Base-by-base conservation (phyloP, 1,140 invertebrate species). In the Thaumatotibia leucotreta region DNA sequence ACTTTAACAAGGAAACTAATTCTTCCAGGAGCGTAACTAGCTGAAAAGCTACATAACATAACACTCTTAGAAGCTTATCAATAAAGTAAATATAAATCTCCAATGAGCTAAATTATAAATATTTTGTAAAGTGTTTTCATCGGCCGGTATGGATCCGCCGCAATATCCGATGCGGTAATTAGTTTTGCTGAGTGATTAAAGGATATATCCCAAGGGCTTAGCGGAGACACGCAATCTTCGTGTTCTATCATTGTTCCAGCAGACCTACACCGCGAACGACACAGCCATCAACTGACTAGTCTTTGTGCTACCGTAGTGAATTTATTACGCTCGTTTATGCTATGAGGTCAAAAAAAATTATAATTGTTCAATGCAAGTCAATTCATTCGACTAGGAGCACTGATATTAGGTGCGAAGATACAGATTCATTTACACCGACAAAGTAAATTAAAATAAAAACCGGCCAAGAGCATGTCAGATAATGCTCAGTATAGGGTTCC, bases 131-230 rank as follows among this genome's bases (percentile, higher is more conserved):
- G 31, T 62, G 61, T 62, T 62, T 62, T 62, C 52, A 58, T 58
- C 52, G 52, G 52, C 29, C 52, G 52, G 24, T 24, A 35, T 23
- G 31, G 61, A 63, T 63, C 17, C 61, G 31, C 61, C 31, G 33
- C 61, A 63, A 33, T 63, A 33, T 63, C 61, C 61, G 61, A 58
- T 58, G 52, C 52, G 52, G 52, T 58, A 58, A 58, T 58, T 58
- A 58, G 52, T 58, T 58, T 58, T 14, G 24, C 52, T 17, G n/a
- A 58, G 52, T 58, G 29, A 58, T 58, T 58, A 58, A 58, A 58
- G 52, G 52, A 58, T 58, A 54, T 54, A 54, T 58, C 52, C 24
- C 52, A 58, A 24, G 24, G 23, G 52, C 52, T 58, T 58, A 58
- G 52, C 24, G 52, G 52, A 58, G 52, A 52, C 52, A 14, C n/a